These are phyloP conservation scores for Galemys pyrenaicus DNA, from an alignment of 2,113 vertebrate genomes.

Conservation along the genomic window DNA sequence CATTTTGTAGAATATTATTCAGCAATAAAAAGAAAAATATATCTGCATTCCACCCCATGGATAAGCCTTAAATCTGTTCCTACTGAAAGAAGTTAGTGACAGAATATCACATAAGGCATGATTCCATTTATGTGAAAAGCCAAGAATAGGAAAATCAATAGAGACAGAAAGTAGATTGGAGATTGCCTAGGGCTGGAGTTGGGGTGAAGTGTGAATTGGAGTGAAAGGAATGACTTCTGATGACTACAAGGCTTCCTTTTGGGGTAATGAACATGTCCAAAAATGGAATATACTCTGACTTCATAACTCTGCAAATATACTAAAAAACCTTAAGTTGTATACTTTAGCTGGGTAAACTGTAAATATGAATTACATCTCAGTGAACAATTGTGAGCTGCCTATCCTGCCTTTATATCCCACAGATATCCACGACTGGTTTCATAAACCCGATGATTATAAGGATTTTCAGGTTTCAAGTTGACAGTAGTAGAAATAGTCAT, in stretches of 20 bases:
- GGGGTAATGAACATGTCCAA: background rate
- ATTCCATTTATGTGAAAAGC: background rate
- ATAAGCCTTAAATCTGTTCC: background rate
- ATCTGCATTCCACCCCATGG: background rate
- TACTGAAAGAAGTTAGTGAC: background rate
- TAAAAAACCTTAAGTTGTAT: background rate
- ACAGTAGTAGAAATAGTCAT: conserved; percentile 41
- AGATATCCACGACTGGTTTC: conserved; percentile 31
- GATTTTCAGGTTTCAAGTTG: conserved; percentile 52
- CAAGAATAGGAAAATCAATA: background rate
- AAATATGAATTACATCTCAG: conserved; percentile 24
- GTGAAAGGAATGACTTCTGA: background rate
- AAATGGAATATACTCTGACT: background rate
- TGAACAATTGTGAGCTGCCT: background rate
- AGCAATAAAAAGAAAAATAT: background rate
- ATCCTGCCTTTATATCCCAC: background rate
- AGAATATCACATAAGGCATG: background rate
- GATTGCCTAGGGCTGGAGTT: background rate
- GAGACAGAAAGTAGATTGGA: background rate
- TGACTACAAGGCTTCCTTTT: background rate
- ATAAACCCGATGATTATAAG: conserved; percentile 12
- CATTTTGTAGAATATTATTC: background rate
- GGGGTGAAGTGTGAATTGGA: background rate
- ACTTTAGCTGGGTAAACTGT: background rate
- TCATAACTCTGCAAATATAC: background rate